Percentiles rank a stretch among this genome's conserved stretches.
phyloP scores from a whole-genome alignment of 2,797 vertebrate genomes.

The Squalus acanthias region DNA sequence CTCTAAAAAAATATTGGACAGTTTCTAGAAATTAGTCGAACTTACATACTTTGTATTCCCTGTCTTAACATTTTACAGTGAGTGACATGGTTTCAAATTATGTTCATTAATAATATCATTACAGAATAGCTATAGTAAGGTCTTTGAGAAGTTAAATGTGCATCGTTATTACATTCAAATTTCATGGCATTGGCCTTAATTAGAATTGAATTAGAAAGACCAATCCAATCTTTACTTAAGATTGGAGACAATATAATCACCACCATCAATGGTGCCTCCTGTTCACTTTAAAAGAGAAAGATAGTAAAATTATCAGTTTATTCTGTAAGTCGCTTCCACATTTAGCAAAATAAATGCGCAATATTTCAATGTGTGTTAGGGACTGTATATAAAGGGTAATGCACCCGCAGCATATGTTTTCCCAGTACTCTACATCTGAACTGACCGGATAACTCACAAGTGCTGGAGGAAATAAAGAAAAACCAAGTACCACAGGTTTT shows the following conservation, averaged over 20 bases:
- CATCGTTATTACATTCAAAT: background rate
- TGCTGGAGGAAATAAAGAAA: background rate
- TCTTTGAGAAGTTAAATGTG: background rate
- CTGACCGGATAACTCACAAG: background rate
- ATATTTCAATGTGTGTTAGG: background rate
- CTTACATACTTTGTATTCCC: background rate
- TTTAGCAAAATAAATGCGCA: background rate
- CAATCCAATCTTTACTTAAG: background rate
- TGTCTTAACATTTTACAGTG: constrained; percentile 13
- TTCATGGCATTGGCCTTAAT: background rate
- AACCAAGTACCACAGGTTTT: background rate
- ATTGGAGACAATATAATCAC: background rate
- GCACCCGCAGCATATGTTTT: background rate
- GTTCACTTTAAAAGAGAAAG: background rate
- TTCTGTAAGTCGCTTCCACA: background rate
- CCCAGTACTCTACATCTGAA: background rate
- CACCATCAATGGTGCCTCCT: background rate
- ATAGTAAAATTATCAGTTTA: background rate
- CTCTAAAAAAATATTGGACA: background rate
- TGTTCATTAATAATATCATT: background rate
- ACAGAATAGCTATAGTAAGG: background rate
- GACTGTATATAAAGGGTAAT: background rate
- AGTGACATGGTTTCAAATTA: background rate
- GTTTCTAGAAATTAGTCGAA: background rate
- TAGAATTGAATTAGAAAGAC: background rate